Evolutionary conservation across 2,888 invertebrate genomes (phyloP).

Genomic region (Euspilapteryx auroguttella): DNA sequence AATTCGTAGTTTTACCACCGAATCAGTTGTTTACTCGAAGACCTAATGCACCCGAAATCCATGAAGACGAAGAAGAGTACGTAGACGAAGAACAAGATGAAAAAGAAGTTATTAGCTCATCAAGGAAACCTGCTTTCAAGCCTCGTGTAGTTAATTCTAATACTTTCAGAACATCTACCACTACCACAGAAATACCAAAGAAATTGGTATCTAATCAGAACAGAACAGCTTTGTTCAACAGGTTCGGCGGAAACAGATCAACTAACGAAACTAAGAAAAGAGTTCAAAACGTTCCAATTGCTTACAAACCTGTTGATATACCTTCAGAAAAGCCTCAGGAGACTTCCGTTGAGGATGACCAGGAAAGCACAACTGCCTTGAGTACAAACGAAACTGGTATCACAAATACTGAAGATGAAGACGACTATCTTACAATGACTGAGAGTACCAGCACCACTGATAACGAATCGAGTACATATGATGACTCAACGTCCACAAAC

Average conservation of each 20-base stretch:
- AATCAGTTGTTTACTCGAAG: slow-evolving; percentile 41
- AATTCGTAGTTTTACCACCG: slow-evolving; percentile 42
- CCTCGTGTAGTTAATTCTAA: slow-evolving; percentile 39
- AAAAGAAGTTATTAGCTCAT: slow-evolving; percentile 16
- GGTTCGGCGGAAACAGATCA: slow-evolving; percentile 27
- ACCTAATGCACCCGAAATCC: slow-evolving; percentile 17
- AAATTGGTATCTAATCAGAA: slow-evolving; percentile 22
- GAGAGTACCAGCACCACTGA: slow-evolving; percentile 18
- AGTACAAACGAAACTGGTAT: slow-evolving; percentile 16
- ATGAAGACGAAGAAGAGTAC: slow-evolving; percentile 7
- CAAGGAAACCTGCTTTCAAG: slow-evolving; percentile 30
- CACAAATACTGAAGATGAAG: slow-evolving; percentile 28
- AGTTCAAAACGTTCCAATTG: slow-evolving; percentile 42
- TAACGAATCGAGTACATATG: slow-evolving; percentile 17
- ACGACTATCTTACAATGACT: slow-evolving; percentile 37
- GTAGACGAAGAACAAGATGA: slow-evolving; percentile 13
- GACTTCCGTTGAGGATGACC: slow-evolving; percentile 10
- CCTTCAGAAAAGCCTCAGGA: slow-evolving; percentile 8
- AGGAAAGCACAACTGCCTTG: slow-evolving; percentile 9
- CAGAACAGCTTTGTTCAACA: slow-evolving; percentile 25
- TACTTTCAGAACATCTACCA: slow-evolving; percentile 41
- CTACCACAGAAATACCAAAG: slow-evolving; percentile 38
- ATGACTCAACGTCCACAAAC: slow-evolving; percentile 20
- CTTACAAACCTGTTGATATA: slow-evolving; percentile 22
- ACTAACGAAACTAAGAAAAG: slow-evolving; percentile 31